Evolutionary conservation across 1,140 invertebrate genomes (phyloP), one percentile per base, ranked within the genome.

Genomic region (Pseudomyrmex gracilis): DNA sequence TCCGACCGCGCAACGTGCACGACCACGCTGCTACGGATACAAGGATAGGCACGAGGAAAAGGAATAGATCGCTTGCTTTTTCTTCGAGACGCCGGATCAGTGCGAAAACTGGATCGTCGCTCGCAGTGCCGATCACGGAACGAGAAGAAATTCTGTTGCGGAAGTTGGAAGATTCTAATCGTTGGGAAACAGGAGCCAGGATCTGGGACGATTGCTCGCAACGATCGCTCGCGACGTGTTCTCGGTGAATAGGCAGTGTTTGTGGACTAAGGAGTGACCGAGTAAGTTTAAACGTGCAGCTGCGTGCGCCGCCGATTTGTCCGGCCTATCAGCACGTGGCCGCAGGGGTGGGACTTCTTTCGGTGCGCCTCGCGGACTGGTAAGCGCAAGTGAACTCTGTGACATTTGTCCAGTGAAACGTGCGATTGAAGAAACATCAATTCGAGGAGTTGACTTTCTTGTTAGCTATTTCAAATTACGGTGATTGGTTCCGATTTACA

Each of bases 1-100:
- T 83, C 20, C 74, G 85, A 89, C 63, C 87, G 88, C 82, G 87
- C 92, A 93, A 93, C 92, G 92, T 93, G 92, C 63, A 89, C 89
- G 87, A 87, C 85, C 92, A 92, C 90, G 92, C 91, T 88, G 84
- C 70, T 87, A 85, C 64, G 53, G 34, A 7, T 34, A 34, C 67
- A 12, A 73, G 43, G 15, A 78, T 47, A 64, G 34, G 47, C 66
- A 78, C 82, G 73, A 83, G 85, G 63, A 24, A 5, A 24, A 24
- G 34, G 34, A 82, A 53, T 22, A 70, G 24, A 55, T 57, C 10
- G 34, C 9, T 71, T 53, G 55, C 47, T 22, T 64, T 34, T 34
- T 45, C 64, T 64, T 22, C 20, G 24, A 53, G 13, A 34, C 10
- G n/a, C n/a, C n/a, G 24, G 13, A 53, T 20, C 24, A 53, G 51